phyloP scores from a whole-genome alignment of 2,797 vertebrate species.

The Acanthis flammea region DNA sequence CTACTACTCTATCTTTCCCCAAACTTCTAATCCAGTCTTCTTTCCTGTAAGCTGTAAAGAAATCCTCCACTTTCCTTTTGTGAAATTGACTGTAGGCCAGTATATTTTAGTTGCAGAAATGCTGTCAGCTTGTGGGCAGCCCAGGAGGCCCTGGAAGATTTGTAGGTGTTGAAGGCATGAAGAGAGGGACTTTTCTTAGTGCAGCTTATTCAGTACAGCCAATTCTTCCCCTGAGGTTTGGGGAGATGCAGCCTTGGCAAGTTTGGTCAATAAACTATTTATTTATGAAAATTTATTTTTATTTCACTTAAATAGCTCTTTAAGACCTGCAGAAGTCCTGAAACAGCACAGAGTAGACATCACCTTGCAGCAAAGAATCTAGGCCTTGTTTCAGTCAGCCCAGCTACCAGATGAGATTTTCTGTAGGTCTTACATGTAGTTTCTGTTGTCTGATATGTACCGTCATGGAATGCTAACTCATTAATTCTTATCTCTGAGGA shows the following conservation, averaged over 20 bases:
- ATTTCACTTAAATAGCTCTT: conserved; percentile 36
- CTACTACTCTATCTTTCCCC: neutral
- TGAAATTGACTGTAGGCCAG: conserved; percentile 3
- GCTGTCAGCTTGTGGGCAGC: neutral
- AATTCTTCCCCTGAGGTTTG: neutral
- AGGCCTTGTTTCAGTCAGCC: neutral
- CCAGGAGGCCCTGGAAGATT: neutral
- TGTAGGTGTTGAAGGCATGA: conserved; percentile 3
- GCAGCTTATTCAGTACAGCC: neutral
- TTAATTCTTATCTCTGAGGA: neutral
- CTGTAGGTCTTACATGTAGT: neutral
- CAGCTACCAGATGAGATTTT: neutral
- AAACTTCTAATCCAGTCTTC: neutral
- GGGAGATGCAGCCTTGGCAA: conserved; percentile 6
- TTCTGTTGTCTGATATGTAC: neutral
- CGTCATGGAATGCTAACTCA: neutral
- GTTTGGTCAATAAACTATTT: conserved; percentile 25
- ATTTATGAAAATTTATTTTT: conserved; percentile 32
- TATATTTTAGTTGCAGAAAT: conserved; percentile 27
- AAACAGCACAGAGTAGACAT: neutral
- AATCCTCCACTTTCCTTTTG: neutral
- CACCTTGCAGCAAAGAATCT: neutral
- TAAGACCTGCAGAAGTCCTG: conserved; percentile 50
- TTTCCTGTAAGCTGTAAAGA: neutral
- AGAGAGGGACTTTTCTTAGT: conserved; percentile 39